Evolutionary conservation across 2,797 vertebrate genomes (phyloP), one percentile per base, ranked within the genome.

Genomic region (Ctenosaura bakeri): DNA sequence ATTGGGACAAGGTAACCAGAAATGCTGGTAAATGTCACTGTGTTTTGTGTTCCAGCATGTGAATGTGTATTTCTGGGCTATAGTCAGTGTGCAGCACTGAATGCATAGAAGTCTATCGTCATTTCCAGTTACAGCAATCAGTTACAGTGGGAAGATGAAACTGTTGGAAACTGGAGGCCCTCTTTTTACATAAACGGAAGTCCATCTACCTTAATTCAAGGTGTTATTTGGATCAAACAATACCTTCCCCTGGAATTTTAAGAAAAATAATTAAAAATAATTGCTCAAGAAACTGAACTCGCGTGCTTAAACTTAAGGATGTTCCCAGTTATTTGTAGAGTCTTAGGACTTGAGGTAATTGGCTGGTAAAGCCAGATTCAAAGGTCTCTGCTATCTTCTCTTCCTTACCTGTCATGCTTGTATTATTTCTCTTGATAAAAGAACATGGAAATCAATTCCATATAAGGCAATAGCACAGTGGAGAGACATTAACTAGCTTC

Each of bases 381-480:
- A 32, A 52, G n/a, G 46, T 22, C 24, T 81, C 26, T 54, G 24
- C 79, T 73, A 12, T 73, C 12, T 59, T 82, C 52, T 16, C 46
- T 29, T 82, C 35, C n/a, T 59, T 32, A 59, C 8, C 52, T 29
- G 35, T 38, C 14, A 38, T 71, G 46, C 86, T 46, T 85, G 54
- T 9, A 83, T 90, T 46, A 26, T 0, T 82, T 93, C 73, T 73
- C 38, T 8, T 35, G 92, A 76, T 35, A 59, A 50, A 62, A 74
- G 85, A 79, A 69, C 54, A 32, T 10, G 85, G 91, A 81, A 86
- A 69, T 38, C 69, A 85, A 0, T 85, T 90, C 69, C 66, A 77
- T 20, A 38, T 32, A 87, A 92, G 90, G 1, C 56, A 73, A 2
- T 20, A 71, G 46, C 71, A 69, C 29, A n/a, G 59, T 38, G 0